phyloP scores from a whole-genome alignment of 2,888 invertebrate species.

The Rhamphomyia laevipes region DNA sequence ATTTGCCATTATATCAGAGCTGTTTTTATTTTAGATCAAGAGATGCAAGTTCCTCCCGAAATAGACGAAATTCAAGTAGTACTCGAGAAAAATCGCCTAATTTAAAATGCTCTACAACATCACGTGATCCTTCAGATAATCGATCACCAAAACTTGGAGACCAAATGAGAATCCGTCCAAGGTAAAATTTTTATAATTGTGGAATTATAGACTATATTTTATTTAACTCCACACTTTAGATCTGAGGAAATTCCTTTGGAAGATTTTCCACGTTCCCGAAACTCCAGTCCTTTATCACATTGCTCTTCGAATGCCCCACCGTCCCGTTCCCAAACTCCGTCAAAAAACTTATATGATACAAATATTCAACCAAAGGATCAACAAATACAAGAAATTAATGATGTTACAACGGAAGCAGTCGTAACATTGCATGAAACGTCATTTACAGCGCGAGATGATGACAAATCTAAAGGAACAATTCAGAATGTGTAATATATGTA shows the following conservation, averaged over 20 bases:
- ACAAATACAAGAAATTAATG: conserved; percentile 10
- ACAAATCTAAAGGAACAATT: conserved; percentile 36
- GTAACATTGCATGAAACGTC: conserved; percentile 61
- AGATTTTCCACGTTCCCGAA: conserved; percentile 53
- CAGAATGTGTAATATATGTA: conserved; percentile 40
- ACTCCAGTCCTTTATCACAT: conserved; percentile 36
- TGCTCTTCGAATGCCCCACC: conserved; percentile 24
- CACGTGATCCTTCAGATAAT: conserved; percentile 31
- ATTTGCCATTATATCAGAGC: not conserved
- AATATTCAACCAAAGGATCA: conserved; percentile 16
- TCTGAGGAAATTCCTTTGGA: conserved; percentile 74
- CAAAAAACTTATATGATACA: conserved; percentile 25
- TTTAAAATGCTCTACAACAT: conserved; percentile 37
- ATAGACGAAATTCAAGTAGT: conserved; percentile 38
- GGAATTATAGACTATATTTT: conserved; percentile 37
- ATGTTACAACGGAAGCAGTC: conserved; percentile 24
- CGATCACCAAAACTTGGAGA: conserved; percentile 17
- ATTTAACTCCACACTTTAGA: conserved; percentile 48
- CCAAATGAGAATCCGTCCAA: not conserved
- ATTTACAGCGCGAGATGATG: conserved; percentile 52
- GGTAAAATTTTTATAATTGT: not conserved
- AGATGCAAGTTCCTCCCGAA: conserved; percentile 31
- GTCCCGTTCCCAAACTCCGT: conserved; percentile 40
- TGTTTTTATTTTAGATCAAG: conserved; percentile 6
- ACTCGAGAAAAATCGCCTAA: conserved; percentile 35